These are phyloP conservation scores for Lepus townsendii DNA, from an alignment of 2,797 vertebrate species.

Conservation along the genomic window DNA sequence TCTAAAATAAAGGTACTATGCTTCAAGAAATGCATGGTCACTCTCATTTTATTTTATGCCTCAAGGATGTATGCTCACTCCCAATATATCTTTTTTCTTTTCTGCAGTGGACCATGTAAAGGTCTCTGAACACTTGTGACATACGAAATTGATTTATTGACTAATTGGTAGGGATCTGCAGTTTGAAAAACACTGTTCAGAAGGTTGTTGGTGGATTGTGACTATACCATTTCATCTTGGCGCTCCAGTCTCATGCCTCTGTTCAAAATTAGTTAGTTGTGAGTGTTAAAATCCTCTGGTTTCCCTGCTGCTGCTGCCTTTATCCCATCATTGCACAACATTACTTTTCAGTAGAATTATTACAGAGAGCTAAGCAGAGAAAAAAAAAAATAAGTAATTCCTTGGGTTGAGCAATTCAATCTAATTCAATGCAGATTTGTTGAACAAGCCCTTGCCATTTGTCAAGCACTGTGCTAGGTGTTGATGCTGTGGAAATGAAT, in stretches of 20 bases:
- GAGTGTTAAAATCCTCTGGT: conserved; percentile 39
- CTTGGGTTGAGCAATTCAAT: not conserved
- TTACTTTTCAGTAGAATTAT: not conserved
- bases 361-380: not conserved
- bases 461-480: not conserved
- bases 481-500: not conserved
- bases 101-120: not conserved
- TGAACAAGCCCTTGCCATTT: not conserved
- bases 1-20: not conserved
- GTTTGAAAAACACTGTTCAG: not conserved
- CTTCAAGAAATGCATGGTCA: no score
- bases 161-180: not conserved
- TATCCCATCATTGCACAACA: not conserved
- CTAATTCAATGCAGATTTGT: not conserved
- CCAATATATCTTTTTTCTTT: not conserved
- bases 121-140: not conserved
- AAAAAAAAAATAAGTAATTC: not conserved
- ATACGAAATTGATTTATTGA: not conserved
- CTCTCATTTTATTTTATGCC: not conserved
- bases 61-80: not conserved
- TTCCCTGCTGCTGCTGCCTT: not conserved
- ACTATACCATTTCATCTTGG: not conserved
- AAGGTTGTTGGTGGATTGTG: not conserved
- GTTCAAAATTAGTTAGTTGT: not conserved
- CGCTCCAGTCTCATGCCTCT: not conserved